Base-by-base conservation (phyloP, 2,888 invertebrate genomes). In the Dolichomitus sp. region DNA sequence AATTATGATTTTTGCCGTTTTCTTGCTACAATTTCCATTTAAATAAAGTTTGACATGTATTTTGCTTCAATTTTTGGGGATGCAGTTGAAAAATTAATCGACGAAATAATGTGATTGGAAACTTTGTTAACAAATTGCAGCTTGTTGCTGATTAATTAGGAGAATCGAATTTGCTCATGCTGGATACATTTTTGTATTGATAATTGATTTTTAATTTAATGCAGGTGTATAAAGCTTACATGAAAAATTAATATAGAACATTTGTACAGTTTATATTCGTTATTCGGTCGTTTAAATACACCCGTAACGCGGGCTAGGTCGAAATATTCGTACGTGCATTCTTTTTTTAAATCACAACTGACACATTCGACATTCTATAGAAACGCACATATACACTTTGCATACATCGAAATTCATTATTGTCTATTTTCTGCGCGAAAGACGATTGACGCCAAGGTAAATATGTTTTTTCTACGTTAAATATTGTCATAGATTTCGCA, bases 191-290 rank as follows among this genome's bases (percentile, higher is more conserved):
- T 61, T 19, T 17, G 57, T 59, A 59, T 59, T 59, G 9, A 17
- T 70, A 42, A 45, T 70, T 11, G 37, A 23, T 33, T 59, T 76
- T 68, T 68, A 23, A 50, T 76, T 68, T 23, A 48, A 69, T 23
- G 37, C 17, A 33, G 69, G 14, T 69, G 61, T 69, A 61, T 68
- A 77, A 69, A 77, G 61, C 52, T 77, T 69, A 59, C 52, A 63
- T 63, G 42, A 40, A 48, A 42, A 61, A 68, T 61, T 68, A n/a
- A 52, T 61, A 33, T 42, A 66, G 27, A 57, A 75, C 14, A 65
- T 75, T 72, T 75, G 52, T 65, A 80, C 75, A 75, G 42, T 70
- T 77, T 63, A 45, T 72, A 73, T 73, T 74, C 42, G 57, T 70
- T 52, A 59, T 69, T 74, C 23, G 14, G 19, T 40, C 30, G 40